Conservation (phyloP, 2,888 invertebrate genomes). For the Aricia artaxerxes region DNA sequence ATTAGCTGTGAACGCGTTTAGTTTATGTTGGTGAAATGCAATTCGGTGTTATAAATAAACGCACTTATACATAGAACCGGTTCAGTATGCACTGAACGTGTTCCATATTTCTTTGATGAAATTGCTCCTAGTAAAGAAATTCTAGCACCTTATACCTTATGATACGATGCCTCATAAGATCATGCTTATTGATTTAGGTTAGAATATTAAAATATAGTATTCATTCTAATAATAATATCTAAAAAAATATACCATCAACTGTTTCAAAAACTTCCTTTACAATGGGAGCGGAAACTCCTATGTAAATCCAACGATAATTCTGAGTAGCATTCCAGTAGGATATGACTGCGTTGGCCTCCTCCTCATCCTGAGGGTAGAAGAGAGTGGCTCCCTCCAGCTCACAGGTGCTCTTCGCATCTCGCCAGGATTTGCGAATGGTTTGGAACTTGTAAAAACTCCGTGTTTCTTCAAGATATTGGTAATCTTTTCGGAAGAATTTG, state of each 20-base stretch:
- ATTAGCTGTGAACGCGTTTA: no score
- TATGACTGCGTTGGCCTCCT: constrained; percentile 51
- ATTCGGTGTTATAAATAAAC: no score
- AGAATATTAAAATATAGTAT: neutral
- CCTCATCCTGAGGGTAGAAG: constrained; percentile 57
- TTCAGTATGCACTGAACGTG: no score
- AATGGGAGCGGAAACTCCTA: constrained; percentile 54
- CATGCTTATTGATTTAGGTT: neutral
- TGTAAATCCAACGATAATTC: constrained; percentile 45
- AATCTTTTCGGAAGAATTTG: constrained; percentile 63
- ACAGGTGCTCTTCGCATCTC: constrained; percentile 55
- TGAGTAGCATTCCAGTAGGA: constrained; percentile 49
- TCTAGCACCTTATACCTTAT: no score
- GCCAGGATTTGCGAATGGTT: constrained; percentile 54
- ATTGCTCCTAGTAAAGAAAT: no score
- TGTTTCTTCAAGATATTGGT: constrained; percentile 51
- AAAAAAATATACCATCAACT: constrained; percentile 47
- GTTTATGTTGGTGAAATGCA: no score
- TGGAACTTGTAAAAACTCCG: constrained; percentile 65
- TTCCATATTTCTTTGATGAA: no score
- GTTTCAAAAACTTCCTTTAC: constrained; percentile 57
- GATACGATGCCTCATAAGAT: no score
- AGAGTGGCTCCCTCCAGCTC: constrained; percentile 56
- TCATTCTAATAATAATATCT: neutral
- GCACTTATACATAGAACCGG: no score